Base-by-base conservation (phyloP, 2,113 vertebrate species). In the Laterallus jamaicensis region DNA sequence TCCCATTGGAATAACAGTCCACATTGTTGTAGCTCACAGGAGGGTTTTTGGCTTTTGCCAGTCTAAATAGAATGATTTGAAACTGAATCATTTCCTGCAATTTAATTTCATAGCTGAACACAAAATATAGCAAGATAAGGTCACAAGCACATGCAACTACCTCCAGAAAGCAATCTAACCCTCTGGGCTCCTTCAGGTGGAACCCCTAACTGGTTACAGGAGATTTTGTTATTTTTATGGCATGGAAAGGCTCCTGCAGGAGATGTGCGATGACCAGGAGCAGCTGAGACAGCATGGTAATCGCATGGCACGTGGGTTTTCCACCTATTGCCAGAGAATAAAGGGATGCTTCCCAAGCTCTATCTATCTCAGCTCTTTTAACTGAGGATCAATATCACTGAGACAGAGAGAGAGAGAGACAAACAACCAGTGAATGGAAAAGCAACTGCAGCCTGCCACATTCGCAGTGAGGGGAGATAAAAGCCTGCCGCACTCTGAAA, bases 1-100 rank as follows among this genome's bases (percentile, higher is more conserved):
- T 86, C 85, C 86, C 86, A 92, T 84, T 86, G 91, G 85, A 95
- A 94, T 86, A 95, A 73, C 82, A 89, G 86, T 95, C 66, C 81
- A 93, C 80, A 55, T 89, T 94, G 90, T 96, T 94, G 93, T 80
- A 97, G 86, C 90, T 97, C 94, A 92, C 77, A 93, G 92, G 84
- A 97, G 94, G 79, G 90, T 86, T 96, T 96, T 93, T 44, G 29
- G 91, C 83, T 96, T 97, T 94, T 97, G 96, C 95, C 90, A 95
- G 94, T 94, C 96, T 94, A 92, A 97, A 96, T 87, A 94, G 82
- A 93, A 97, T 95, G 67, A 98, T 95, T 97, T 32, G 84, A 98
- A 97, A 97, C 62, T 73, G 93, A 98, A 97, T 97, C 93, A 96
- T 95, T 98, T 98, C 92, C 97, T 97, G 89, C 91, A 95, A 98